Evolutionary conservation across 1,140 invertebrate species (phyloP), one percentile per base, ranked within the genome.

Genomic region (Cepaea nemoralis): DNA sequence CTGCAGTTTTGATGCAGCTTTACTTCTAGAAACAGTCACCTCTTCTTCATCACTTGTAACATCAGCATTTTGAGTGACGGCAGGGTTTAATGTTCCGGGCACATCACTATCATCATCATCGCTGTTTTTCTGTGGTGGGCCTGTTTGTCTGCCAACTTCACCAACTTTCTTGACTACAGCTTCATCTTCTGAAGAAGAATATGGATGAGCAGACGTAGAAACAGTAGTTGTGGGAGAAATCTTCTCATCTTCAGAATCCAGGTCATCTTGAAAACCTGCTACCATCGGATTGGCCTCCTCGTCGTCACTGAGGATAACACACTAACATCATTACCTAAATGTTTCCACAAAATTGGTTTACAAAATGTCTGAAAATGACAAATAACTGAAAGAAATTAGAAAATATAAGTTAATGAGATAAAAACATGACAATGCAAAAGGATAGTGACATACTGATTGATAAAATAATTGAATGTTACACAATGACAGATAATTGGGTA

Each of bases 231-330:
- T 12, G 75, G 81, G 55, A 63, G 81, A 77, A 45, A 48, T 73
- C 12, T 82, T 84, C 67, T 91, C 92, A 90, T 98, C 96, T 80
- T 91, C 89, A 35, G 89, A 91, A 75, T 92, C 91, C 0, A 92
- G 81, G 67, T 91, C 90, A 90, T 97, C 96, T 91, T 97, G 95
- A 84, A 96, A 95, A 82, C 95, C 94, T 31, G 95, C 95, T 0
- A 98, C 96, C 88, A 97, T 93, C 39, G 97, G 97, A 93, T 98
- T 97, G 14, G 92, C 94, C 40, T 91, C 85, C 33, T 63, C n/a
- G 22, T 94, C 94, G 42, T 95, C 96, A 77, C 39, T 73, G 40
- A 24, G 31, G 33, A 55, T 12, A 35, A 24, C 22, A 75, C 35
- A 50, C 5, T 6, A 35, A 22, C 69, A 35, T 48, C 8, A 48